phyloP scores from a whole-genome alignment of 30 jellyfish, hydroid and myxozoan species.

The Morbakka virulenta region DNA sequence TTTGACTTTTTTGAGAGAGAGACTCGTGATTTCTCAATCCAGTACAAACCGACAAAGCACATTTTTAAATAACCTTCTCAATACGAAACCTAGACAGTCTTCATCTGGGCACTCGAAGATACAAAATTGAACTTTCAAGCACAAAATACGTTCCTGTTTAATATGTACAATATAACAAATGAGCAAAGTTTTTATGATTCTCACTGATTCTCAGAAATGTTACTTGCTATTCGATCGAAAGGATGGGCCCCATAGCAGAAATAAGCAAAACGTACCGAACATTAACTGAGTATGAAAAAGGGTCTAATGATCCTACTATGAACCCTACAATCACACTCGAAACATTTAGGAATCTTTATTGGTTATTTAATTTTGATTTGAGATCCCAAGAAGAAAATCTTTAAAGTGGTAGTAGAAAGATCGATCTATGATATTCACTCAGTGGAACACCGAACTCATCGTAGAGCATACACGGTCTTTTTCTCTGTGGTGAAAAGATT shows the following conservation, averaged over 20 bases:
- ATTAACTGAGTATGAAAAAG: not conserved
- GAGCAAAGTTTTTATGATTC: not conserved
- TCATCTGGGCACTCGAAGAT: constrained; percentile 10
- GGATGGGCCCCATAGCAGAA: not conserved
- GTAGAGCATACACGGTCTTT: constrained; percentile 1
- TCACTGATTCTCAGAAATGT: constrained; percentile 1
- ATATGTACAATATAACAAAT: no score
- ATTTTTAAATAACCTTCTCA: constrained; percentile 3
- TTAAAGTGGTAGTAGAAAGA: constrained; percentile 13
- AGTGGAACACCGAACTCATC: constrained; percentile 9
- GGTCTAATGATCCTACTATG: not conserved
- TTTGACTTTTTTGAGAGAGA: constrained; percentile 6
- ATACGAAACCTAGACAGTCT: constrained; percentile 15
- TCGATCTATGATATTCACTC: constrained; percentile 18
- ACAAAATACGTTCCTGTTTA: no score
- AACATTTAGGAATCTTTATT: constrained; percentile 1
- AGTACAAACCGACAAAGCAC: not conserved
- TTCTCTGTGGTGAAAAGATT: constrained; percentile 1
- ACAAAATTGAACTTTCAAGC: not conserved
- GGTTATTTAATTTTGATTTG: constrained; percentile 6
- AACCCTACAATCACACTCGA: not conserved
- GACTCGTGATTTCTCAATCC: no score
- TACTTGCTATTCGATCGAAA: not conserved
- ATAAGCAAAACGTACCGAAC: not conserved
- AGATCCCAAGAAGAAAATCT: constrained; percentile 12